phyloP scores from a whole-genome alignment of 1,140 invertebrate genomes.

The Drosophila murphyi region DNA sequence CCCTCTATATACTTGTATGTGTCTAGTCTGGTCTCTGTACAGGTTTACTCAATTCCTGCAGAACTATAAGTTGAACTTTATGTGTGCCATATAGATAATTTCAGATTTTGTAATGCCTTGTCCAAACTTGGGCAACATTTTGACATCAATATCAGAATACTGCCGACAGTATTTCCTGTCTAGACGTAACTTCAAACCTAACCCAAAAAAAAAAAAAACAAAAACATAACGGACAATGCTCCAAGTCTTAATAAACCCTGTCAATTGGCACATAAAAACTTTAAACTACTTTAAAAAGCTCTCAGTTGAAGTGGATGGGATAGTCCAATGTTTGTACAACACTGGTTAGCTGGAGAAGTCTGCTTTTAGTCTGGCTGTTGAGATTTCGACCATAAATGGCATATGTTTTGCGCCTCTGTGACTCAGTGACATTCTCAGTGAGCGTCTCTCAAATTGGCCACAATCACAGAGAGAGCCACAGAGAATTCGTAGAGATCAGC shows the following conservation, averaged over 20 bases:
- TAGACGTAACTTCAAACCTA: not conserved
- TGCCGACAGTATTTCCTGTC: not conserved
- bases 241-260: constrained; percentile 21
- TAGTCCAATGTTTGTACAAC: constrained; percentile 35
- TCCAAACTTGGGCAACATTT: not conserved
- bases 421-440: constrained; percentile 71
- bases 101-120: not conserved
- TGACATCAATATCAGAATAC: constrained; percentile 1
- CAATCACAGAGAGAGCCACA: constrained; percentile 13
- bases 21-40: too few species aligned
- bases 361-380: constrained; percentile 50
- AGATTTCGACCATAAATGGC: constrained; percentile 66
- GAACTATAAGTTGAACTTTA: too few species aligned
- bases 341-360: constrained; percentile 25
- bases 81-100: not conserved
- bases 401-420: constrained; percentile 42
- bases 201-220: not conserved
- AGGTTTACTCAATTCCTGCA: too few species aligned
- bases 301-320: constrained; percentile 14
- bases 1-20: too few species aligned
- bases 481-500: constrained; percentile 2
- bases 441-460: constrained; percentile 44
- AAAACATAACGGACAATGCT: not conserved
- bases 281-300: constrained; percentile 57
- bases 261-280: constrained; percentile 51